Percentiles rank a stretch among this genome's conserved stretches.
Conservation (phyloP, 2,113 vertebrate species). For the Aptenodytes patagonicus region DNA sequence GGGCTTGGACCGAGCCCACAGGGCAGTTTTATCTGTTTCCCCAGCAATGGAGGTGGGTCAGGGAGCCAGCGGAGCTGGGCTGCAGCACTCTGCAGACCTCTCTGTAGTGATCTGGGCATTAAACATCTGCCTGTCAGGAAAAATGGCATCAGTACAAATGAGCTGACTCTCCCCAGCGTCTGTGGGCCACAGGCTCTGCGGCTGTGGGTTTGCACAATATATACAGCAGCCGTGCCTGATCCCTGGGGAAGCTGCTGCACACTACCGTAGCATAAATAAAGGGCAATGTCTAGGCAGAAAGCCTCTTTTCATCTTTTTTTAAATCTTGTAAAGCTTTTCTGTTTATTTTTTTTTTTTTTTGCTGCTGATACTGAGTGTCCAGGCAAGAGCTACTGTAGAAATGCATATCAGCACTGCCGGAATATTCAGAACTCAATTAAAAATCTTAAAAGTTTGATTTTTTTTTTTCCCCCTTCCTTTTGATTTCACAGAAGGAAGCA, state of each 20-base stretch:
- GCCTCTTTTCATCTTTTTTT: accelerated
- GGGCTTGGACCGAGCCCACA: accelerated
- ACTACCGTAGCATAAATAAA: not conserved
- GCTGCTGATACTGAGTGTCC: not conserved
- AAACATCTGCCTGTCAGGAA: constrained; percentile 41
- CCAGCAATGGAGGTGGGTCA: not conserved
- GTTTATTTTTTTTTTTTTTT: not conserved
- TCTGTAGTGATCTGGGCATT: not conserved
- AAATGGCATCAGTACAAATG: not conserved
- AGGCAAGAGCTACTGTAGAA: not conserved
- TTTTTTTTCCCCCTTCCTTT: not conserved
- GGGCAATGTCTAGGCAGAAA: not conserved
- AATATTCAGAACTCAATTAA: not conserved
- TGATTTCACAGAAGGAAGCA: not conserved
- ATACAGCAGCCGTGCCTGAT: not conserved
- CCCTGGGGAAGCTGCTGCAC: not conserved
- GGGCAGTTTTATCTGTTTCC: not conserved
- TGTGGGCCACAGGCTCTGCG: not conserved
- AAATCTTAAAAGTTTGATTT: not conserved
- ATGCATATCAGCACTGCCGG: not conserved
- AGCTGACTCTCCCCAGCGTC: not conserved
- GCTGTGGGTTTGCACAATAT: not conserved
- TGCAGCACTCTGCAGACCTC: not conserved
- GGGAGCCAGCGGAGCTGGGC: not conserved
- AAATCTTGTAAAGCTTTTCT: not conserved